Base-by-base conservation (phyloP, 2,797 vertebrate species). In the Semotilus atromaculatus region DNA sequence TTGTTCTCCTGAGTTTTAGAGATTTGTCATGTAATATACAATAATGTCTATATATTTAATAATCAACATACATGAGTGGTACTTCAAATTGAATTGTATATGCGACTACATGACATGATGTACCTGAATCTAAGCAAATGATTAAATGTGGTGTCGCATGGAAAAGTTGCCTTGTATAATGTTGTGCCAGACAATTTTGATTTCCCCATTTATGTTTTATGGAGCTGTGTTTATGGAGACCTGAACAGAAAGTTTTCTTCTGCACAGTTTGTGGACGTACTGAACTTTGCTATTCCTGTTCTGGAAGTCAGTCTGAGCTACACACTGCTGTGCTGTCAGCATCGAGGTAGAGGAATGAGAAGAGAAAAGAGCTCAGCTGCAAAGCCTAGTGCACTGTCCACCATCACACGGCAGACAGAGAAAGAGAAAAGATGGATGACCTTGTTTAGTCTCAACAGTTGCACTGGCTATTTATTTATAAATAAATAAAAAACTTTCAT, bases 241-340 rank as follows among this genome's bases (percentile, higher is more conserved):
- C 3, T 38, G 51, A 36, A 75, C 19, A 23, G 48, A 23, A n/a
- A 38, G 51, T 38, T 55, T 51, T 55, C 73, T 36, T 75, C 51
- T 34, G 71, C 29, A 21, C 26, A n/a, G 31, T 70, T 70, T 40
- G 67, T 75, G 23, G 31, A 75, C 13, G 13, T 16, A 55, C 74
- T 76, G 21, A 58, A 76, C 74, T 76, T 38, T 75, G 48, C 73
- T n/a, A 58, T 53, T 48, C 45, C 72, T 36, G 72, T 34, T 51
- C 29, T 74, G 48, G 29, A 53, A 53, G 45, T 74, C 72, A 74
- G 29, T 53, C 18, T 29, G 29, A 31, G 29, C 18, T 51, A 10
- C 72, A 74, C 72, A 51, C 72, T 53, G 72, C 72, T 74, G 74
- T 53, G 72, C 72, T 74, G 74, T 26, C 34, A 76, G 51, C 51